A percentile compares a stretch with the other conserved stretches of the same genome.
Evolutionary conservation across 2,113 vertebrate genomes (phyloP).

Genomic region (Engraulis encrasicolus): DNA sequence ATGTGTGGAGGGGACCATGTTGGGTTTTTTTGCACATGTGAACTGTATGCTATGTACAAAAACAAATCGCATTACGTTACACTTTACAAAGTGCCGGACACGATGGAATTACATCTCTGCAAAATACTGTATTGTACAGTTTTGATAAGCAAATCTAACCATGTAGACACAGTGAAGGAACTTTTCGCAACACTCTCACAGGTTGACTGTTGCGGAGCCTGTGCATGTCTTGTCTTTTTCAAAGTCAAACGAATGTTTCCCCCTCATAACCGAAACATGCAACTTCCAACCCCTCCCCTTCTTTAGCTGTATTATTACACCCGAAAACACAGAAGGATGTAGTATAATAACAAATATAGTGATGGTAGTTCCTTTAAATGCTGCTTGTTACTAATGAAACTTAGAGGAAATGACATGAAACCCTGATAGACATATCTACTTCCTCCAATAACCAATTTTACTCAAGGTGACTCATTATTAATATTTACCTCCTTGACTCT

Average conservation of each 20-base stretch:
- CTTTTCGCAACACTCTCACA: not conserved
- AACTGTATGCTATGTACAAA: slow-evolving; percentile 40
- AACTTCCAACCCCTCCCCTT: not conserved
- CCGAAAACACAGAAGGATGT: slow-evolving; percentile 14
- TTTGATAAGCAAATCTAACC: slow-evolving; percentile 44
- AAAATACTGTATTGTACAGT: slow-evolving; percentile 65
- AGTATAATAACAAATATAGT: slow-evolving; percentile 8
- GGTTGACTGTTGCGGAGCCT: not conserved
- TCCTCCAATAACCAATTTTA: not conserved
- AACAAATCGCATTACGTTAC: not conserved
- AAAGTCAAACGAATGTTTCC: slow-evolving; percentile 2
- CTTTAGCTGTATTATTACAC: not conserved
- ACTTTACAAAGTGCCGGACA: slow-evolving; percentile 49
- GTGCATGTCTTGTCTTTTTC: not conserved
- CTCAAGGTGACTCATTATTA: not conserved
- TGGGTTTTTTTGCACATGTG: slow-evolving; percentile 61
- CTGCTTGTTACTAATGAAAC: slow-evolving; percentile 18
- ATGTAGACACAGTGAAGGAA: slow-evolving; percentile 19
- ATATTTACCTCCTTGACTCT: not conserved
- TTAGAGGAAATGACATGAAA: not conserved
- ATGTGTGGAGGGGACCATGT: slow-evolving; percentile 53
- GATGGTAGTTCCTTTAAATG: slow-evolving; percentile 6
- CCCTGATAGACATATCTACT: not conserved
- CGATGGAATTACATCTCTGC: slow-evolving; percentile 71
- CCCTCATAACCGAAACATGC: not conserved